phyloP scores from a whole-genome alignment of 2,888 invertebrate genomes.

The Capitulum mitella region DNA sequence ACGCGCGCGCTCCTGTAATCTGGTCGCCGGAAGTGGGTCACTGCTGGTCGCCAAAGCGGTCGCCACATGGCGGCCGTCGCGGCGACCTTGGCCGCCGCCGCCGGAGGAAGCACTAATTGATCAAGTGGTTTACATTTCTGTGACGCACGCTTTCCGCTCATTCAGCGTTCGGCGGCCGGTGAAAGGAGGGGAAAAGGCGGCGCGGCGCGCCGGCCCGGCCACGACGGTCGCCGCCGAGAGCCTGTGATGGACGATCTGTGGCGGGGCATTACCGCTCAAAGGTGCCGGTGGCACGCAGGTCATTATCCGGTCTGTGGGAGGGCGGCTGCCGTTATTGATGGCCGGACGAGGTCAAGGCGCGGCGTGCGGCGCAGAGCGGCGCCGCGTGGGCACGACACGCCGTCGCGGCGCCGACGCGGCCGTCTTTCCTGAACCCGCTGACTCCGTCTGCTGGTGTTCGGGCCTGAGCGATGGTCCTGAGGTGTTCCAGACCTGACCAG shows the following conservation, averaged over 20 bases:
- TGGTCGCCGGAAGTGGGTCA: not conserved
- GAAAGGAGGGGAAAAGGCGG: too few relatives aligned
- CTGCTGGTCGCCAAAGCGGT: not conserved
- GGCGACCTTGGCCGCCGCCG: not conserved
- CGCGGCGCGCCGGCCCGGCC: not conserved
- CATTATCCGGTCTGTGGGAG: not conserved
- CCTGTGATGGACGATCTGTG: too few relatives aligned
- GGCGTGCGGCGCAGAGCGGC: too few relatives aligned
- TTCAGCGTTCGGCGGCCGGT: not conserved
- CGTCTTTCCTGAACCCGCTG: too few relatives aligned
- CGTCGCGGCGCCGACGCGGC: too few relatives aligned
- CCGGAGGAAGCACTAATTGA: constrained; percentile 4
- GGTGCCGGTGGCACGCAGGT: not conserved
- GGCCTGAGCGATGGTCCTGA: too few relatives aligned
- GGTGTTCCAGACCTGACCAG: too few relatives aligned
- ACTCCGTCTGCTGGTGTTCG: too few relatives aligned
- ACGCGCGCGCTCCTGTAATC: not conserved
- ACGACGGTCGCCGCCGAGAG: too few relatives aligned
- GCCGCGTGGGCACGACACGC: too few relatives aligned
- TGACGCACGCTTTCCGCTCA: not conserved
- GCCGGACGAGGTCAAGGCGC: too few relatives aligned
- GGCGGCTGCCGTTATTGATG: too few relatives aligned
- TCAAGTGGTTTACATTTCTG: not conserved
- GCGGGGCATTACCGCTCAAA: not conserved
- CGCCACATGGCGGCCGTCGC: not conserved